Percentiles rank a stretch among this genome's conserved stretches.
Conservation (phyloP, 2,888 invertebrate species). For the Pseudolycoriella hygida region DNA sequence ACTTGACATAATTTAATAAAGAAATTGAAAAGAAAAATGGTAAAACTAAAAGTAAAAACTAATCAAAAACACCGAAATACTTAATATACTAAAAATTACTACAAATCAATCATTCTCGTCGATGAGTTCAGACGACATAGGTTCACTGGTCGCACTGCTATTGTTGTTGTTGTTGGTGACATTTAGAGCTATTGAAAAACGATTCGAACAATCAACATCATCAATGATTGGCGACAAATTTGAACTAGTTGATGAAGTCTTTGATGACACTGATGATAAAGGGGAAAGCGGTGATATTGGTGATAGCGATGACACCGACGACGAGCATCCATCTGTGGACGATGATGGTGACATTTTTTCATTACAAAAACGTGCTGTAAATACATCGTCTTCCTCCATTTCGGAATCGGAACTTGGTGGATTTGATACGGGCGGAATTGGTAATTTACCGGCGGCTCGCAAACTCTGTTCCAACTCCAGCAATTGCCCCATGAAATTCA, state of each 20-base stretch:
- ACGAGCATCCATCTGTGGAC: constrained; percentile 1
- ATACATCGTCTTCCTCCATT: constrained; percentile 15
- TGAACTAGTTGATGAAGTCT: constrained; percentile 4
- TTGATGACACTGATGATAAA: constrained; percentile 9
- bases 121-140: background rate
- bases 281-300: constrained; percentile 1
- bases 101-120: background rate
- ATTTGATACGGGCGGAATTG: constrained; percentile 11
- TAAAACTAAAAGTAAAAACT: no score
- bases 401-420: constrained; percentile 10
- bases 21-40: no score
- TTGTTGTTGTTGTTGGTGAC: background rate
- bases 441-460: constrained; percentile 27
- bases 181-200: background rate
- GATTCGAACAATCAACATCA: background rate
- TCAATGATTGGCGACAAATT: constrained; percentile 3
- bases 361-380: constrained; percentile 9
- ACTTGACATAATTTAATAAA: no score
- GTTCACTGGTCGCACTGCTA: no score
- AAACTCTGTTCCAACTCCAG: constrained; percentile 63
- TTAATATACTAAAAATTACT: no score
- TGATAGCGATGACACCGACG: constrained; percentile 3
- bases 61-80: no score
- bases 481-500: constrained; percentile 86
- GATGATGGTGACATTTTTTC: constrained; percentile 8